Evolutionary conservation across 2,797 vertebrate genomes (phyloP).

Genomic region (Lophius americanus): DNA sequence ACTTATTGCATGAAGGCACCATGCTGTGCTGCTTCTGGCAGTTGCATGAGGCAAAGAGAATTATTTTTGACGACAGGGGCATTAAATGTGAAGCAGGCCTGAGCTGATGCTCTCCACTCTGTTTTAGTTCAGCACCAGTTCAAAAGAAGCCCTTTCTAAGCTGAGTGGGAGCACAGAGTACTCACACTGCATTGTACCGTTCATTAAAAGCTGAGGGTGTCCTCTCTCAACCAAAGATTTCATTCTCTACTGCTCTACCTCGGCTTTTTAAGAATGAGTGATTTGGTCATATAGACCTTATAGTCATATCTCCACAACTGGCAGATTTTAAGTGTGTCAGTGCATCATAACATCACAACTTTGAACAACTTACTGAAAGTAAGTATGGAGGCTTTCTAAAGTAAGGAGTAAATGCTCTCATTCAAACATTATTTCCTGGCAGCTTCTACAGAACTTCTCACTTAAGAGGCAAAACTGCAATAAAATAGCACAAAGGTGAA

Average conservation of each 20-base stretch:
- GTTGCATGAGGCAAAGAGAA: constrained; percentile 68
- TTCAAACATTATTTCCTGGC: constrained; percentile 37
- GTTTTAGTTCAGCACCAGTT: constrained; percentile 78
- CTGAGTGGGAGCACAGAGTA: constrained; percentile 67
- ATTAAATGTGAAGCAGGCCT: constrained; percentile 81
- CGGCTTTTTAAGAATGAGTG: constrained; percentile 53
- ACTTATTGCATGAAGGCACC: constrained; percentile 74
- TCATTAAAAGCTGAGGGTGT: constrained; percentile 81
- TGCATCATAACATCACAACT: constrained; percentile 51
- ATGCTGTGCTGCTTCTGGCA: constrained; percentile 65
- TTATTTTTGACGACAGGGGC: constrained; percentile 80
- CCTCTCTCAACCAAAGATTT: constrained; percentile 65
- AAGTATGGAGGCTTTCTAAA: constrained; percentile 42
- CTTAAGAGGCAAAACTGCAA: constrained; percentile 37
- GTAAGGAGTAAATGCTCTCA: constrained; percentile 47
- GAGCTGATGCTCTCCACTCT: constrained; percentile 73
- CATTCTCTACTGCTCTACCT: constrained; percentile 58
- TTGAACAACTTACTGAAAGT: constrained; percentile 54
- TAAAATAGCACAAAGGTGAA: constrained; percentile 34
- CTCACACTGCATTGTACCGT: constrained; percentile 68
- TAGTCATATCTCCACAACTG: constrained; percentile 47
- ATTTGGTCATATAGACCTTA: constrained; percentile 45
- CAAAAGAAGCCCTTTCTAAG: constrained; percentile 71
- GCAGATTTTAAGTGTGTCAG: constrained; percentile 55
- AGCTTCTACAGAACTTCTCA: constrained; percentile 32